Conservation (phyloP, 2,113 vertebrate genomes). For the Melanocharis versteri region DNA sequence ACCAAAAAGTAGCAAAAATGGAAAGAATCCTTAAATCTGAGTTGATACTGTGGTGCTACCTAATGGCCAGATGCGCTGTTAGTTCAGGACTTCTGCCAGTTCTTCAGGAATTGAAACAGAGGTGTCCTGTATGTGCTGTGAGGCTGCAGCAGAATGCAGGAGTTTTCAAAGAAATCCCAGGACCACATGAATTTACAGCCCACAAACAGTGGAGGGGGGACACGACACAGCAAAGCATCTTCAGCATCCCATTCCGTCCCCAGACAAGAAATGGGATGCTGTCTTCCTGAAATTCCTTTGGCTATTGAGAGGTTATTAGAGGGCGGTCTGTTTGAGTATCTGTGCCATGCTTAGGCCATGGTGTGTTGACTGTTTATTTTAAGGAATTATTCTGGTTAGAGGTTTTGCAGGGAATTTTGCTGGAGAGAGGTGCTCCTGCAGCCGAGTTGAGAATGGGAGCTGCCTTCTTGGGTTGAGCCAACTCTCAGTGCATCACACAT, state of each 20-base stretch:
- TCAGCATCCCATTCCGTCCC: rapidly evolving
- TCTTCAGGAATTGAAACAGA: background rate
- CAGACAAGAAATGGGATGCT: background rate
- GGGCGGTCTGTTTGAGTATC: background rate
- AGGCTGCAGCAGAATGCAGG: background rate
- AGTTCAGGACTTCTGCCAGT: background rate
- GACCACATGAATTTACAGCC: background rate
- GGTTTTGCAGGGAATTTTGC: background rate
- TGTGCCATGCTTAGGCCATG: background rate
- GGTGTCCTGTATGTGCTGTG: background rate
- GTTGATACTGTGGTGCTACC: background rate
- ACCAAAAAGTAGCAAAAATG: background rate
- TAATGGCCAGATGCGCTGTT: background rate
- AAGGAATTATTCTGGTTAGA: background rate
- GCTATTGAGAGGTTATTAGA: background rate
- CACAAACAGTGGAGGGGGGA: background rate
- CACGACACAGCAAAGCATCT: background rate
- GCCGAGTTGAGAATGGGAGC: background rate
- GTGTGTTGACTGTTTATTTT: background rate
- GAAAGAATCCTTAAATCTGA: background rate
- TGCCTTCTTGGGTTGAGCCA: background rate
- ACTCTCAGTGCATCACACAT: background rate
- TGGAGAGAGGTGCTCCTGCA: background rate
- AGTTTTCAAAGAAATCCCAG: background rate
- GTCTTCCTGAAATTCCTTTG: background rate